Evolutionary conservation across 2,888 invertebrate species (phyloP).

Genomic region (Reticulitermes lucifugus): DNA sequence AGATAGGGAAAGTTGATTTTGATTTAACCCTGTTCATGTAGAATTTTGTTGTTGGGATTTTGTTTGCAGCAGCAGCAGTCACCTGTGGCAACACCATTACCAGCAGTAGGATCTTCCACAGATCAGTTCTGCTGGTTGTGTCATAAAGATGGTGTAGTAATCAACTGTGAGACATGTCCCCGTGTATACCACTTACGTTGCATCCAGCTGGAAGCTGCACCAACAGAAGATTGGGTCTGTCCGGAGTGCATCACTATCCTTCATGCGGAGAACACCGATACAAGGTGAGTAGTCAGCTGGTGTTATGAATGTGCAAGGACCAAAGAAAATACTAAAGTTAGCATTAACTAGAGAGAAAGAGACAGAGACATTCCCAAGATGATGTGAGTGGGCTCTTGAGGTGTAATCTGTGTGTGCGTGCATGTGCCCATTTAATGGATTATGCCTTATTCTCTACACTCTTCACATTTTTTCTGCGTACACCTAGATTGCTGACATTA

Average conservation of each 20-base stretch:
- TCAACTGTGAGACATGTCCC: conserved; percentile 84
- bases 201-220: conserved; percentile 66
- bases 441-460: too few species aligned
- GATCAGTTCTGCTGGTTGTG: conserved; percentile 94
- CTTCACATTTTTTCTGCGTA: too few species aligned
- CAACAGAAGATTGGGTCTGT: conserved; percentile 77
- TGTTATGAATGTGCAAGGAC: too few species aligned
- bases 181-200: conserved; percentile 88
- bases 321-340: too few species aligned
- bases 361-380: too few species aligned
- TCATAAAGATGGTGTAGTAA: conserved; percentile 76
- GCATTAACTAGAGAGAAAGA: too few species aligned
- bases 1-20: too few species aligned
- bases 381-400: too few species aligned
- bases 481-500: too few species aligned
- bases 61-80: neutral
- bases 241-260: conserved; percentile 85
- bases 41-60: neutral
- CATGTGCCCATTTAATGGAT: too few species aligned
- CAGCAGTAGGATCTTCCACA: neutral
- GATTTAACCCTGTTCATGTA: too few species aligned
- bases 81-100: neutral
- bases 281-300: conserved; percentile 66
- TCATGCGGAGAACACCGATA: conserved; percentile 78
- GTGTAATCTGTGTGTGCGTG: too few species aligned